These are phyloP conservation scores for Dendrolimus pini DNA, from an alignment of 2,888 invertebrate species.

Conservation along the genomic window DNA sequence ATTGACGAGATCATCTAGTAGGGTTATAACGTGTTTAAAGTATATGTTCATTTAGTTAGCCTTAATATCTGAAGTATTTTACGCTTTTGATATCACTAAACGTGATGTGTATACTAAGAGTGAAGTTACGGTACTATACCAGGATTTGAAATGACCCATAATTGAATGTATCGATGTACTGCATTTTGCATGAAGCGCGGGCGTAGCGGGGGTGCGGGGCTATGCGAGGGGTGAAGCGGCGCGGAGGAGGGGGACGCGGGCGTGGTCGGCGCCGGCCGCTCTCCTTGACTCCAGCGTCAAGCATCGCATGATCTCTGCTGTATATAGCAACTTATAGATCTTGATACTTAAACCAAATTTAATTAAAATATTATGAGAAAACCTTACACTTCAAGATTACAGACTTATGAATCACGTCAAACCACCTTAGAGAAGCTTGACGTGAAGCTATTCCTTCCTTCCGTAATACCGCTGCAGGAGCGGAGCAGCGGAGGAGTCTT, in stretches of 20 bases:
- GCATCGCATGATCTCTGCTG: conserved; percentile 70
- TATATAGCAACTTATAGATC: conserved; percentile 17
- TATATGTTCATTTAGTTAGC: no score
- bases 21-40: no score
- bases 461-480: no score
- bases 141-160: neutral
- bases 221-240: conserved; percentile 19
- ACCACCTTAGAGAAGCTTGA: no score
- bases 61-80: no score
- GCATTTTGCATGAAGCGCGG: conserved; percentile 35
- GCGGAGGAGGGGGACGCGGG: conserved; percentile 44
- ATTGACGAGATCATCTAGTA: no score
- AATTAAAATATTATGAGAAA: neutral
- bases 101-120: neutral
- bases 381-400: no score
- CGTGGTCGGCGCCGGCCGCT: conserved; percentile 75
- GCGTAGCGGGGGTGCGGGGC: conserved; percentile 27
- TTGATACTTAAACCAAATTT: conserved; percentile 29
- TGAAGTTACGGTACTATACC: neutral
- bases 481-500: no score
- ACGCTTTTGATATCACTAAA: no score
- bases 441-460: no score
- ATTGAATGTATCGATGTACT: neutral
- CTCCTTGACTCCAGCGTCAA: conserved; percentile 75
- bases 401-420: no score